Evolutionary conservation across 2,888 invertebrate genomes (phyloP).

Genomic region (Pimpla rufipes): DNA sequence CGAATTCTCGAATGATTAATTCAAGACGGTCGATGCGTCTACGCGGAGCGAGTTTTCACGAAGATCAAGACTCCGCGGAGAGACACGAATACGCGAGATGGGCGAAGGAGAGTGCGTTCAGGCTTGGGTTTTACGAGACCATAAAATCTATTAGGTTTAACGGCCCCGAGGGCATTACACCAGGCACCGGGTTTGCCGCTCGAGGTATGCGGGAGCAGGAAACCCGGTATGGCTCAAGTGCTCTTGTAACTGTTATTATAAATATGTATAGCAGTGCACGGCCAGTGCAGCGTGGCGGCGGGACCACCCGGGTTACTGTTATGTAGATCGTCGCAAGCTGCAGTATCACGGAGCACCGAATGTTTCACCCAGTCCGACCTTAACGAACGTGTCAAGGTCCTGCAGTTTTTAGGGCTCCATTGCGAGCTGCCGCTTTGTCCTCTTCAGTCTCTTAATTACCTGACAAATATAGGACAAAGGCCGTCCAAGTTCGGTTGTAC

Average conservation of each 20-base stretch:
- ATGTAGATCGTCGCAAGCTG: conserved; percentile 50
- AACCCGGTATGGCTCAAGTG: conserved; percentile 54
- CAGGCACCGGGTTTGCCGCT: conserved; percentile 28
- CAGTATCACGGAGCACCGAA: conserved; percentile 10
- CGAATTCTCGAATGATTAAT: conserved; percentile 48
- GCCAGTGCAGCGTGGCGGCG: background rate
- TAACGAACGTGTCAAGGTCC: conserved; percentile 26
- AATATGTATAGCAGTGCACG: conserved; percentile 49
- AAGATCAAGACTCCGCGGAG: conserved; percentile 23
- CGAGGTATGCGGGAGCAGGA: conserved; percentile 12
- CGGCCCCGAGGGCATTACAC: conserved; percentile 55
- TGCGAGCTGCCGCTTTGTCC: conserved; percentile 1
- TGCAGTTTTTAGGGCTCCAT: conserved; percentile 24
- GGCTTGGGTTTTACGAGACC: conserved; percentile 57
- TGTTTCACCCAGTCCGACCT: background rate
- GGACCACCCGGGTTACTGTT: conserved; percentile 35
- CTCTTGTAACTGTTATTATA: conserved; percentile 62
- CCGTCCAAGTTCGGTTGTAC: background rate
- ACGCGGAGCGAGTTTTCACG: conserved; percentile 12
- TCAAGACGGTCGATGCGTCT: conserved; percentile 43
- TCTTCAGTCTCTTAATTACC: conserved; percentile 5
- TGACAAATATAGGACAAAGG: background rate
- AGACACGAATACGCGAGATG: conserved; percentile 35
- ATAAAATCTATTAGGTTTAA: conserved; percentile 67
- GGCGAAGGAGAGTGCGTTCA: conserved; percentile 36